phyloP scores from a whole-genome alignment of 1,140 invertebrate genomes.

The Eurosta solidaginis region DNA sequence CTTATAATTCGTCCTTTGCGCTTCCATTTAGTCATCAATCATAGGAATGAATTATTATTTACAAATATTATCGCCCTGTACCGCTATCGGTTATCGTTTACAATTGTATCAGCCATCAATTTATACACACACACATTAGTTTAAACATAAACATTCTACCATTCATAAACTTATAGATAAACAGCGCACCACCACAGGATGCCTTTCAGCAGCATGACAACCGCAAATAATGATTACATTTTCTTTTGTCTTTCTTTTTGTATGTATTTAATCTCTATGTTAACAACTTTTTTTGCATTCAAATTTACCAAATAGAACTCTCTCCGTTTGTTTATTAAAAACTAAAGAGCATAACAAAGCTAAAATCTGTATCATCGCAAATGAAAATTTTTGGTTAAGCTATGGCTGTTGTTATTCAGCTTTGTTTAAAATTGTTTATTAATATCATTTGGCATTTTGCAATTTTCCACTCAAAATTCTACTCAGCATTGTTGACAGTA shows the following conservation, averaged over 20 bases:
- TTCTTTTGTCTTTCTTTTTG: neutral
- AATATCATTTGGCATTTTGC: constrained; percentile 23
- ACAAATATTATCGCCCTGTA: constrained; percentile 4
- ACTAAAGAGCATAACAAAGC: no score
- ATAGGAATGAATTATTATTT: constrained; percentile 12
- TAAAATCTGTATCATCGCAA: neutral
- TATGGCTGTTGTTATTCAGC: no score
- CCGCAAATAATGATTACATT: constrained; percentile 26
- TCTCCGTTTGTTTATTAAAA: constrained; percentile 6
- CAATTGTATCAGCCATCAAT: neutral
- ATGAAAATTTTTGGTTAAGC: neutral
- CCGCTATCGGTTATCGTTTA: constrained; percentile 1
- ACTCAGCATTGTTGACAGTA: neutral
- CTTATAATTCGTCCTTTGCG: neutral
- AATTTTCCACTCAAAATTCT: neutral
- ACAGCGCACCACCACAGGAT: neutral
- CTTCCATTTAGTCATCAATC: constrained; percentile 3
- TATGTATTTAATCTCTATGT: neutral
- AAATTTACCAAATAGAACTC: no score
- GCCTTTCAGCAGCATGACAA: neutral
- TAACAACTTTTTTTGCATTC: neutral
- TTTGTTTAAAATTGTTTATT: neutral
- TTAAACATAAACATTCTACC: neutral
- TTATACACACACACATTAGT: neutral
- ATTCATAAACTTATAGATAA: constrained; percentile 2